These are phyloP conservation scores for Drosophila barbarae DNA, from an alignment of 2,888 invertebrate genomes.

Conservation along the genomic window DNA sequence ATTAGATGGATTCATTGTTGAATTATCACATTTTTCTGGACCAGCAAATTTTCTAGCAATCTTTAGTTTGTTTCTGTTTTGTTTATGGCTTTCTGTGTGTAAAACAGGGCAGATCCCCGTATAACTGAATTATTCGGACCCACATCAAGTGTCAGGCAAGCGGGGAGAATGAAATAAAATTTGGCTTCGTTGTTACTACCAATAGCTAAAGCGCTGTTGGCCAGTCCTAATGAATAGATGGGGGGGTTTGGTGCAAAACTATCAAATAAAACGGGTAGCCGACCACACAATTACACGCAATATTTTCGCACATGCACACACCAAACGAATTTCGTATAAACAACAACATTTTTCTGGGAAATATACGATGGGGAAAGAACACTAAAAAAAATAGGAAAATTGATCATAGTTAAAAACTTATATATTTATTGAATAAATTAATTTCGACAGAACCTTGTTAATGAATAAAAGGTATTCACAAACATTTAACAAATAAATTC, in stretches of 20 bases:
- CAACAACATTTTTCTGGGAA: slow-evolving; percentile 47
- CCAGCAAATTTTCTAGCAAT: background rate
- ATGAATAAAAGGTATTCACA: background rate
- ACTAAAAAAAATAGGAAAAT: background rate
- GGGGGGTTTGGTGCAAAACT: slow-evolving; percentile 41
- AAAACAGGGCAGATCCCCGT: background rate
- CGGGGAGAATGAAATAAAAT: slow-evolving; percentile 2
- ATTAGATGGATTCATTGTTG: background rate
- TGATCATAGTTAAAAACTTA: background rate
- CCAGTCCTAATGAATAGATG: slow-evolving; percentile 57
- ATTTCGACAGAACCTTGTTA: background rate
- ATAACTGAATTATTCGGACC: slow-evolving; percentile 15
- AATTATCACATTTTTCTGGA: background rate
- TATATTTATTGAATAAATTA: background rate
- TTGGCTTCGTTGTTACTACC: slow-evolving; percentile 22
- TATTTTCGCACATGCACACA: slow-evolving; percentile 27
- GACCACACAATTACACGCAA: slow-evolving; percentile 36
- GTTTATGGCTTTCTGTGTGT: background rate
- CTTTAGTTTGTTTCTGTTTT: slow-evolving; percentile 4
- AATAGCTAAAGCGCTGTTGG: slow-evolving; percentile 33
- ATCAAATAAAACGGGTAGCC: slow-evolving; percentile 53
- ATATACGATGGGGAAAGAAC: background rate
- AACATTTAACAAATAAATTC: background rate
- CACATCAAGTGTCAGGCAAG: slow-evolving; percentile 13
- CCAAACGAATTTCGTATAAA: slow-evolving; percentile 52